Evolutionary conservation across 2,888 invertebrate genomes (phyloP).

Genomic region (Hypomecis atomaria): DNA sequence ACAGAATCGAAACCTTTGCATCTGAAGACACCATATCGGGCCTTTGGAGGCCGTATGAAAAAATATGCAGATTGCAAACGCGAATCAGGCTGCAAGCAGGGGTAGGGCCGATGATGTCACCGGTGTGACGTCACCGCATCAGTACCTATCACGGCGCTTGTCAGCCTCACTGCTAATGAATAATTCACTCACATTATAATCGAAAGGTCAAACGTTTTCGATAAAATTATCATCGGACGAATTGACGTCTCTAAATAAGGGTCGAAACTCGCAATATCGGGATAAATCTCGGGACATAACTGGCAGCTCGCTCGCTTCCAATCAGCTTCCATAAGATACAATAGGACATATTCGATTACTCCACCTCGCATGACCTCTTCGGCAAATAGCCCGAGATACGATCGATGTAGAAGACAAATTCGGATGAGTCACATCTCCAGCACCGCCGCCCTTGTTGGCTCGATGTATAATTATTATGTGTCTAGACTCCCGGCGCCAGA

Average conservation of each 20-base stretch:
- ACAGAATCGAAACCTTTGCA: slow-evolving; percentile 13
- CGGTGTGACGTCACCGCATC: slow-evolving; percentile 51
- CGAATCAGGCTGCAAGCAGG: slow-evolving; percentile 47
- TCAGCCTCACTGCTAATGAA: slow-evolving; percentile 43
- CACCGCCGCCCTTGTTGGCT: slow-evolving; percentile 73
- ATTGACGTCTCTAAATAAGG: slow-evolving; percentile 17
- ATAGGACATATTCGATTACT: slow-evolving; percentile 62
- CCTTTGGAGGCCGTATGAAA: slow-evolving; percentile 36
- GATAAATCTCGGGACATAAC: slow-evolving; percentile 15
- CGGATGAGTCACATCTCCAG: slow-evolving; percentile 76
- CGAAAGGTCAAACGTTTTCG: slow-evolving; percentile 34
- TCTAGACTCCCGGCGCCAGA: slow-evolving; percentile 78
- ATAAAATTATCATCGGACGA: slow-evolving; percentile 19
- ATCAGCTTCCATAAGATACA: slow-evolving; percentile 53
- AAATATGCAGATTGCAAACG: slow-evolving; percentile 45
- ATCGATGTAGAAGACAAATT: slow-evolving; percentile 74
- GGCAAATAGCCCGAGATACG: slow-evolving; percentile 65
- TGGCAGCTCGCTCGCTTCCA: slow-evolving; percentile 33
- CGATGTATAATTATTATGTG: slow-evolving; percentile 77
- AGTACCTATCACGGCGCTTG: slow-evolving; percentile 41
- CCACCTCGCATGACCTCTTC: slow-evolving; percentile 56
- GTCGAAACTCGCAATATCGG: slow-evolving; percentile 8
- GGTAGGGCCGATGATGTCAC: slow-evolving; percentile 60
- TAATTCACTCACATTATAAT: slow-evolving; percentile 37
- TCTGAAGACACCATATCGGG: slow-evolving; percentile 23